Evolutionary conservation across 2,797 vertebrate genomes (phyloP).

Genomic region (Anguilla megastoma): DNA sequence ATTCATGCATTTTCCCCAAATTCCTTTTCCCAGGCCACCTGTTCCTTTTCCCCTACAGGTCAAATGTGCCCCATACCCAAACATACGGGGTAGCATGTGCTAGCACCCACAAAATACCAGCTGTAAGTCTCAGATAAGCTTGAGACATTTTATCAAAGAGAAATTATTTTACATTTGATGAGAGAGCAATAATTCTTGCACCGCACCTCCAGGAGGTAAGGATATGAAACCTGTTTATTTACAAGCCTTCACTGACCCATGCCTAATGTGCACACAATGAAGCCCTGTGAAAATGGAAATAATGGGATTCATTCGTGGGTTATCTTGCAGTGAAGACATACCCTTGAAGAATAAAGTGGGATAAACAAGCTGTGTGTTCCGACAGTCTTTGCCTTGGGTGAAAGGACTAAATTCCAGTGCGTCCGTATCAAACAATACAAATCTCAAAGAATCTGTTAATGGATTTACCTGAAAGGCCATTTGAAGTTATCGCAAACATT

Average conservation of each 20-base stretch:
- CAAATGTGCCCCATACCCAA: too few species aligned
- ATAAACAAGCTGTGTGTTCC: background rate
- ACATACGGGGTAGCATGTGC: too few species aligned
- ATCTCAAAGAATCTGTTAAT: background rate
- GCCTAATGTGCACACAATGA: constrained; percentile 13
- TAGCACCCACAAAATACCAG: too few species aligned
- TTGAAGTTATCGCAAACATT: background rate
- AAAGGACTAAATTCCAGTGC: background rate
- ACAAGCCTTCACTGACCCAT: background rate
- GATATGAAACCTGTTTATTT: background rate
- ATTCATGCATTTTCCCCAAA: too few species aligned
- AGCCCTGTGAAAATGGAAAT: background rate
- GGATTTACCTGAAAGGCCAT: background rate
- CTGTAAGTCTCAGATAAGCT: too few species aligned
- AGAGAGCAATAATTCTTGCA: background rate
- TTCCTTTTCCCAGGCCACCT: too few species aligned
- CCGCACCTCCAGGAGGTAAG: constrained; percentile 3
- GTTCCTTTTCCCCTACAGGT: too few species aligned
- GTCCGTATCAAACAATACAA: background rate
- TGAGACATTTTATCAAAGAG: background rate
- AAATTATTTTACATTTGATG: background rate
- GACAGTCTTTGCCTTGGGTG: background rate
- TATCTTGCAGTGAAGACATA: background rate
- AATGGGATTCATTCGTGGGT: constrained; percentile 14
- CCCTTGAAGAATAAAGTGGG: background rate